Evolutionary conservation across 2,113 vertebrate species (phyloP), one percentile per base, ranked within the genome.

Genomic region (Tichodroma muraria): DNA sequence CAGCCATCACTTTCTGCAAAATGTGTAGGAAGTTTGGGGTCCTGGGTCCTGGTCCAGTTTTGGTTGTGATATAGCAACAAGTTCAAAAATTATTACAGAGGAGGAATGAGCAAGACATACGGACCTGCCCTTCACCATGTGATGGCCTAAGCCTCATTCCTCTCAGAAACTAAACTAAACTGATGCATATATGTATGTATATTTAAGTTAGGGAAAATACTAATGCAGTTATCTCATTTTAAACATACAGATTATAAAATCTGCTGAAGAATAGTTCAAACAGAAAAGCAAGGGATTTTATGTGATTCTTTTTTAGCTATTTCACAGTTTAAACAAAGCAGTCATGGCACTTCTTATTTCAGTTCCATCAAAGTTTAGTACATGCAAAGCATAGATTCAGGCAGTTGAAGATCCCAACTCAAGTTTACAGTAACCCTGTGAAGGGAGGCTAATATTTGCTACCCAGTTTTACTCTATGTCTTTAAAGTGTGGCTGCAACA

Each of bases 201-300:
- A 70, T 78, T 77, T 60, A 80, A 80, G 33, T 44, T 47, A 52
- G 25, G 37, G 56, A 60, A 95, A 85, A 85, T 28, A 37, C 24
- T 77, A n/a, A 64, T 0, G 4, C 22, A 78, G 8, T 73, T 85
- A 83, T 53, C 68, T 80, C 17, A 16, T 64, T 91, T 95, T 78
- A 95, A 90, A 94, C 83, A 91, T 57, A 85, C 42, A 77, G 54
- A 63, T 73, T 88, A 66, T 54, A 82, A 89, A 82, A 96, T 69
- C 27, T 47, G 10, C 57, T n/a, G 66, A 68, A 79, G 52, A 89
- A 25, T 11, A 49, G 33, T n/a, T 93, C 33, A 52, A 87, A 85
- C 15, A 59, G 54, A 88, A 95, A 80, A 83, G n/a, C 7, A 45
- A 9, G 3, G 40, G 25, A 63, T 61, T 76, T 92, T 76, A 53